Base-by-base conservation (phyloP, 2,113 vertebrate species). In the Pangasianodon hypophthalmus region DNA sequence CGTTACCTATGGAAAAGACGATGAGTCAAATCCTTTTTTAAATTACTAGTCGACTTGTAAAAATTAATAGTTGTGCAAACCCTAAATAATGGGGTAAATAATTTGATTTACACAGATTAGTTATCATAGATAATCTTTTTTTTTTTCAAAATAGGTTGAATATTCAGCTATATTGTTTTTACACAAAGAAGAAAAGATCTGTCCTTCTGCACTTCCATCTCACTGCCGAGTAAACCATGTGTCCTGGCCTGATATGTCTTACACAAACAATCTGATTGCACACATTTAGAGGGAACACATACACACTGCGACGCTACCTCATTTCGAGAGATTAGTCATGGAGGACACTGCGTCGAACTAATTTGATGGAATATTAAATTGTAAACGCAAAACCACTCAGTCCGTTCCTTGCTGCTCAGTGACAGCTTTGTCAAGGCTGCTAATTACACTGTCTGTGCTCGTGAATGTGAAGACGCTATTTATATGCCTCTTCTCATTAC, bases 401-500 rank as follows among this genome's bases (percentile, higher is more conserved):
- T 89, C 77, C 37, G 7, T 90, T 88, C 86, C 83, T 81, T 6
- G 32, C 84, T 84, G 91, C 24, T 48, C 80, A 52, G 41, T 88
- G 88, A 91, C 92, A 91, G 85, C 88, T 90, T 85, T 5, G 90
- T 91, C 92, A 91, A 92, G 91, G 84, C 92, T 62, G 24, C 88
- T 94, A 93, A 95, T 94, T 91, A 90, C 92, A 93, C 92, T 93
- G 92, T 92, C 88, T 91, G 89, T 92, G 93, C 93, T 92, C 92
- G 91, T 44, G 86, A 87, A 91, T 90, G 82, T 92, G 91, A 93
- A 90, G 91, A 67, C 62, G 64, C 85, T 90, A 46, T 92, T 87
- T 64, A 29, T 69, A 85, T 81, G 80, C 54, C 81, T 89, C 84
- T 71, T 84, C 67, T 83, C 82, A 54, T 84, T 90, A 85, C 83